Conservation (phyloP, 2,113 vertebrate genomes). For the Prochilodus magdalenae region DNA sequence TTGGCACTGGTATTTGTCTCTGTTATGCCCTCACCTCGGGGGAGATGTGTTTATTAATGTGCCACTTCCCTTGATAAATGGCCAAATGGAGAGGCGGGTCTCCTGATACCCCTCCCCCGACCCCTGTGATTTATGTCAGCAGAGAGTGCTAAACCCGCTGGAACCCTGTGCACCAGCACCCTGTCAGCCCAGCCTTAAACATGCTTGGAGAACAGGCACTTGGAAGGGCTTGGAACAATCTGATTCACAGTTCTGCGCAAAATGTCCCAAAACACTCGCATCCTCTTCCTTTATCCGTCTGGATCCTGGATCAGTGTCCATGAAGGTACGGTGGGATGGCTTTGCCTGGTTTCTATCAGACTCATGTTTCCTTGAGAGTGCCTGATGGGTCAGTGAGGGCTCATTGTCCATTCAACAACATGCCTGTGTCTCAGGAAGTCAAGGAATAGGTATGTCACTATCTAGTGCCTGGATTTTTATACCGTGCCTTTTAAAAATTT, state of each 20-base stretch:
- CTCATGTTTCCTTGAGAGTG: too few species aligned
- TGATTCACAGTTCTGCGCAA: not conserved
- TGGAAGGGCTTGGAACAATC: not conserved
- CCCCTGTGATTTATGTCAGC: slow-evolving; percentile 69
- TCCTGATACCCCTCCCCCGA: slow-evolving; percentile 58
- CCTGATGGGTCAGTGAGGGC: too few species aligned
- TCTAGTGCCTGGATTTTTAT: too few species aligned
- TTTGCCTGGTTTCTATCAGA: not conserved
- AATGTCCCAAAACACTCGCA: not conserved
- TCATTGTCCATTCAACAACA: too few species aligned
- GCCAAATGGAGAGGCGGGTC: slow-evolving; percentile 86
- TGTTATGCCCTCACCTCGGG: slow-evolving; percentile 86
- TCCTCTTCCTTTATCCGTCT: too few species aligned
- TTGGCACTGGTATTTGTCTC: slow-evolving; percentile 90
- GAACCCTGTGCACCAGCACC: not conserved
- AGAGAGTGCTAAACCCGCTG: slow-evolving; percentile 18
- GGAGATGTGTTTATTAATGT: slow-evolving; percentile 96
- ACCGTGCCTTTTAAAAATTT: too few species aligned
- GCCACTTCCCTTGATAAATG: slow-evolving; percentile 91
- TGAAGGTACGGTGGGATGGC: too few species aligned
- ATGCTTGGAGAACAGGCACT: not conserved
- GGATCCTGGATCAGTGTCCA: too few species aligned
- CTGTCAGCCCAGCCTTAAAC: slow-evolving; percentile 1
- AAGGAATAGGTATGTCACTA: too few species aligned
- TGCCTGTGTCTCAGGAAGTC: too few species aligned